Percentiles rank a stretch among this genome's conserved stretches.
Evolutionary conservation across 2,888 invertebrate species (phyloP).

Genomic region (Busseola fusca): DNA sequence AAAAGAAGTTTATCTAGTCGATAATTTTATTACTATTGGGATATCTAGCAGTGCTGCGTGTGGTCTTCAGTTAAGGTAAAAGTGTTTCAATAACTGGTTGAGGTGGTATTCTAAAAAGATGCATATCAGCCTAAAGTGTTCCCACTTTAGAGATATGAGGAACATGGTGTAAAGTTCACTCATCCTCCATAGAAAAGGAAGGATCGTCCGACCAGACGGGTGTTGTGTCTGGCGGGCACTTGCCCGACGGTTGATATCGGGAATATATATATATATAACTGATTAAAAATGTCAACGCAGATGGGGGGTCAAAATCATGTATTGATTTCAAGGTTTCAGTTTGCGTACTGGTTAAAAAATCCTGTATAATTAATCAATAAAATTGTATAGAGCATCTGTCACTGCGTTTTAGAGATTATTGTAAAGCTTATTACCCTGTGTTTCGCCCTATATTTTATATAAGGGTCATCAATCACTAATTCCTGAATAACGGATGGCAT

Average conservation of each 20-base stretch:
- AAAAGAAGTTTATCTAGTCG: background rate
- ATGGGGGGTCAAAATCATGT: too few species aligned
- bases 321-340: too few species aligned
- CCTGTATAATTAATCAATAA: background rate
- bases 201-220: too few species aligned
- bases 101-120: background rate
- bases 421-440: background rate
- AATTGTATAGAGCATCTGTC: background rate
- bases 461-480: background rate
- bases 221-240: too few species aligned
- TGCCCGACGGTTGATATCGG: too few species aligned
- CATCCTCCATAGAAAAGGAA: too few species aligned
- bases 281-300: too few species aligned
- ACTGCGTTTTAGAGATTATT: background rate
- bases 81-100: background rate
- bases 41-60: conserved; percentile 11
- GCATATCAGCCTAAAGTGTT: too few species aligned
- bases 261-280: too few species aligned
- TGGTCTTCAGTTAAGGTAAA: conserved; percentile 10
- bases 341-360: too few species aligned
- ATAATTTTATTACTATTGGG: conserved; percentile 2
- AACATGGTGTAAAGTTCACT: too few species aligned
- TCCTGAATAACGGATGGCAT: background rate
- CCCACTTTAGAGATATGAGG: too few species aligned
- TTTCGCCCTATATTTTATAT: background rate